A percentile compares a stretch with the other conserved stretches of the same genome.
Conservation (phyloP, 2,113 vertebrate species). For the Myotis brandtii region DNA sequence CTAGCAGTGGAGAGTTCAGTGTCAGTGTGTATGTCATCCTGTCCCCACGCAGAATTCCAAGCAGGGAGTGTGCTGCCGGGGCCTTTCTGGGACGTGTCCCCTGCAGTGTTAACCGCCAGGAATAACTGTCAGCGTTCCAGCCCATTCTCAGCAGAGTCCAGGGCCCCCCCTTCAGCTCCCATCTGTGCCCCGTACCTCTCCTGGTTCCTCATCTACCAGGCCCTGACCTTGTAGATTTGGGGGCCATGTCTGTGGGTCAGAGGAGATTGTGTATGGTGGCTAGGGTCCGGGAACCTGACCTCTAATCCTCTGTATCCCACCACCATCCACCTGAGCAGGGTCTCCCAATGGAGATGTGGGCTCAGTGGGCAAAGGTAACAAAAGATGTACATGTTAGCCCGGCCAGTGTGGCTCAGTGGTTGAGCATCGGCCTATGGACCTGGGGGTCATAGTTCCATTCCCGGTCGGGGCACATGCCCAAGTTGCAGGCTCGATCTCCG, state of each 20-base stretch:
- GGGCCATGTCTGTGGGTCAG: neutral
- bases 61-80: neutral
- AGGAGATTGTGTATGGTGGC: neutral
- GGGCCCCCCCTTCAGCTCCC: neutral
- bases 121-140: neutral
- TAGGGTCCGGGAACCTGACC: neutral
- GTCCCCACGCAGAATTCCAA: neutral
- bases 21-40: neutral
- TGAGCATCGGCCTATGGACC: no score
- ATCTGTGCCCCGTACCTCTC: neutral
- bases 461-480: no score
- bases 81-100: neutral
- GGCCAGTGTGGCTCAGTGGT: no score
- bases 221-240: neutral
- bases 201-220: neutral
- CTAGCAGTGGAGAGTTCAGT: neutral
- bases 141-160: neutral
- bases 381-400: neutral
- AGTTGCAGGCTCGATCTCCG: no score
- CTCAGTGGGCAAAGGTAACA: neutral
- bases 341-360: neutral
- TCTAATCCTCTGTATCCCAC: neutral
- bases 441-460: no score
- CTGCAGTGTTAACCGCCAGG: fast-evolving
- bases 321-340: neutral